Evolutionary conservation across 2,113 vertebrate genomes (phyloP).

Genomic region (Atherinomorus stipes): DNA sequence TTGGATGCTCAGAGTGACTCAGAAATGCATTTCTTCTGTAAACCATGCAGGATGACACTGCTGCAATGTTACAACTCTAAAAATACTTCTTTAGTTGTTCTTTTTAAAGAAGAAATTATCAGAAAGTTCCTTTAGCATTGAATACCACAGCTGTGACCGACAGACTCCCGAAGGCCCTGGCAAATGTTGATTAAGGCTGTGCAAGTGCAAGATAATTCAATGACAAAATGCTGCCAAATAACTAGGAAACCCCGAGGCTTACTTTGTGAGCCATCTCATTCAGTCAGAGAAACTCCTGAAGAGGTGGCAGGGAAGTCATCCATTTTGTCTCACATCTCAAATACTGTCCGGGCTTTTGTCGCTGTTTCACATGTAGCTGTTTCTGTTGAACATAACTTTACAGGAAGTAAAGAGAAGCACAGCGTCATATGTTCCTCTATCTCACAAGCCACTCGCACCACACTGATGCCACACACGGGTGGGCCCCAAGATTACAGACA

Average conservation of each 20-base stretch:
- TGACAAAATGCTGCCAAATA: slow-evolving; percentile 1
- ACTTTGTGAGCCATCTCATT: slow-evolving; percentile 62
- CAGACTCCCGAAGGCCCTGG: slow-evolving; percentile 16
- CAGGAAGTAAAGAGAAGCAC: slow-evolving; percentile 83
- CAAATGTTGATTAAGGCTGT: slow-evolving; percentile 9
- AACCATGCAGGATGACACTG: neutral
- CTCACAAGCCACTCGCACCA: slow-evolving; percentile 78
- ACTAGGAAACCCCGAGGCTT: slow-evolving; percentile 37
- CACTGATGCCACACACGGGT: slow-evolving; percentile 76
- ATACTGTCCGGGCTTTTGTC: slow-evolving; percentile 31
- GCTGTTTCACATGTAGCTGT: slow-evolving; percentile 64
- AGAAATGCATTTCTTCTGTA: slow-evolving; percentile 1
- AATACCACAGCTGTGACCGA: slow-evolving; percentile 18
- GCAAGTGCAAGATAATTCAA: slow-evolving; percentile 37
- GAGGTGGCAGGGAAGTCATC: slow-evolving; percentile 22
- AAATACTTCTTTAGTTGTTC: neutral
- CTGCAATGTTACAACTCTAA: neutral
- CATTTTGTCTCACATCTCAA: slow-evolving; percentile 55
- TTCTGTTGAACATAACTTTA: slow-evolving; percentile 74
- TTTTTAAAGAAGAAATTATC: neutral
- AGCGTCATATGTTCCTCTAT: slow-evolving; percentile 85
- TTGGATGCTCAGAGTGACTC: neutral
- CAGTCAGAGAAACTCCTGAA: slow-evolving; percentile 16
- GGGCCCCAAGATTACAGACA: slow-evolving; percentile 80
- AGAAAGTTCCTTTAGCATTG: slow-evolving; percentile 9